Base-by-base conservation (phyloP, 2,797 vertebrate genomes). In the Champsocephalus gunnari region DNA sequence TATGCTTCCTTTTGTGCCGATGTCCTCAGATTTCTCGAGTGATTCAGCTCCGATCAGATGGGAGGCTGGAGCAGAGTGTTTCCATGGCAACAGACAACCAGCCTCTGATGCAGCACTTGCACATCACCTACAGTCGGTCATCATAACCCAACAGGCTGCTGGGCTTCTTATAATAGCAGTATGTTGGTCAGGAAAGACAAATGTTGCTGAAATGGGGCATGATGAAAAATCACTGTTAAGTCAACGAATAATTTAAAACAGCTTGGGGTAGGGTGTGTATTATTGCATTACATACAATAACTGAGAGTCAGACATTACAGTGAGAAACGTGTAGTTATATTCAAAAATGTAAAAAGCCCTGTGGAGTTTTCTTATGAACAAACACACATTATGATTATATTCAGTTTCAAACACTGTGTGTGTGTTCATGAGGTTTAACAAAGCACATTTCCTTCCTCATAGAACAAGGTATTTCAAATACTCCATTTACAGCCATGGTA, bases 51-150 rank as follows among this genome's bases (percentile, higher is more conserved):
- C 95, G 91, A 79, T 90, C 96, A 0, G 97, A 99, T 32, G 97
- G 98, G 79, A 97, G 92, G 87, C 94, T 99, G 81, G 97, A 98
- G 91, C 98, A 99, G 94, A 98, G 95, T 0, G 96, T 99, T 88
- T 97, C 95, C 80, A 99, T 99, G 98, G 96, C 96, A 81, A 97
- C 97, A 86, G 96, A 94, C 85, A 95, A 94, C 17, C 96, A 99
- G 89, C 94, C 96, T 28, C 92, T 98, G 92, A 96, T 92, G 60
- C 96, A 97, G 89, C 97, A 99, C 86, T 93, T 99, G 84, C 96
- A 94, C 84, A 93, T 98, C 67, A 97, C 94, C 57, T 99, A 99
- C 92, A 94, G 91, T 80, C 96, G 95, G 41, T 82, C 70, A 44
- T 82, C 82, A 65, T 94, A 85, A 92, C 43, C 41, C 41, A 47